phyloP scores from a whole-genome alignment of 2,797 vertebrate species.

The Anguilla obscura region DNA sequence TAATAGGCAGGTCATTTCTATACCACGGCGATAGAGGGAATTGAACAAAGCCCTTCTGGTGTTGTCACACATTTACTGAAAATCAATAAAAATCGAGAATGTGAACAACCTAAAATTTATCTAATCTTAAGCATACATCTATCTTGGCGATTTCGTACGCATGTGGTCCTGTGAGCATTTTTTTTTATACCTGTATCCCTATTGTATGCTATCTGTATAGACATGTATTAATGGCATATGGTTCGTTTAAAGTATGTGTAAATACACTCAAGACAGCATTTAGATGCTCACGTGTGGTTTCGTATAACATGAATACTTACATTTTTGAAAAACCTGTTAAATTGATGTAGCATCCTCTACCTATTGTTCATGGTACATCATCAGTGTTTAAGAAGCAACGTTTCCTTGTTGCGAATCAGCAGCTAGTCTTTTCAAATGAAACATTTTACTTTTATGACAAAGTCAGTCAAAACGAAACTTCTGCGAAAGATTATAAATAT shows the following conservation, averaged over 20 bases:
- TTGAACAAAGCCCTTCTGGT: neutral
- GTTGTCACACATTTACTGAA: neutral
- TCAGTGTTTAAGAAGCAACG: neutral
- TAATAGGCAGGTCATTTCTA: slow-evolving; percentile 16
- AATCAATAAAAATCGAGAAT: slow-evolving; percentile 11
- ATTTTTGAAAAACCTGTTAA: slow-evolving; percentile 4
- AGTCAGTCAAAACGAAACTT: neutral
- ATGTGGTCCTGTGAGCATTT: neutral
- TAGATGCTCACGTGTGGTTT: neutral
- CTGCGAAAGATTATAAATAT: neutral
- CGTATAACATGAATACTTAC: neutral
- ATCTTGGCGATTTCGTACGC: neutral
- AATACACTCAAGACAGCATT: slow-evolving; percentile 5
- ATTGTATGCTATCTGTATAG: neutral
- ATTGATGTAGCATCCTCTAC: neutral
- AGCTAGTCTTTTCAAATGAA: neutral
- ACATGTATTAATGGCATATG: neutral
- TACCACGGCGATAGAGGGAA: neutral
- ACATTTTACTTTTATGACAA: neutral
- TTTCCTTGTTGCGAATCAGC: neutral
- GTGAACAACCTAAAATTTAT: neutral
- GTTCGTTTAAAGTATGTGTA: neutral
- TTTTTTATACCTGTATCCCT: neutral
- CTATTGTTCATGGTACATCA: neutral
- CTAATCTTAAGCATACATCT: neutral